These are phyloP conservation scores for Caracal caracal DNA, from an alignment of 2,113 vertebrate species.

Conservation along the genomic window DNA sequence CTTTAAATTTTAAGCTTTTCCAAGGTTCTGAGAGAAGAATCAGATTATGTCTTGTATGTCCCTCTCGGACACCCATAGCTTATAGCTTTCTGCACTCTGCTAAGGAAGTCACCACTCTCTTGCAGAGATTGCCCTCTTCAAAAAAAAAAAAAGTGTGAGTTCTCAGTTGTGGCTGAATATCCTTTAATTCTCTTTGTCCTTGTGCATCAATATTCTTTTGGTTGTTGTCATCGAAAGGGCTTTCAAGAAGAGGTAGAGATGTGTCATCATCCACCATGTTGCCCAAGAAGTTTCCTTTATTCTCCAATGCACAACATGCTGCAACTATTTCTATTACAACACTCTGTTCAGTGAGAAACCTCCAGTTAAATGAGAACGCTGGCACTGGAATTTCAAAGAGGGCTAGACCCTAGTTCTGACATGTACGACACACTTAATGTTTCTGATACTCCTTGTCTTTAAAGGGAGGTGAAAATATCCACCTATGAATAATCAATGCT, in stretches of 20 bases:
- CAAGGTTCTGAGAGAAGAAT: background rate
- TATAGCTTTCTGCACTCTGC: background rate
- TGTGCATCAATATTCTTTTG: background rate
- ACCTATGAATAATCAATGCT: background rate
- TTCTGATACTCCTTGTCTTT: conserved; percentile 21
- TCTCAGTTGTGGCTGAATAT: background rate
- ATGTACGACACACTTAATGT: background rate
- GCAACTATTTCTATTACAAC: background rate
- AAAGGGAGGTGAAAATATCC: background rate
- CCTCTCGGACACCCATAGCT: background rate
- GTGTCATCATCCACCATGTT: background rate
- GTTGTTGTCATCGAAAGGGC: background rate
- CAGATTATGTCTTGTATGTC: background rate
- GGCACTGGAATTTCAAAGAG: background rate
- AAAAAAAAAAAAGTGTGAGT: background rate
- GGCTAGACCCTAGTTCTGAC: background rate
- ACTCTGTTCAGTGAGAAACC: background rate
- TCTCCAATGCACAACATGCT: background rate
- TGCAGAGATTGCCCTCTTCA: background rate
- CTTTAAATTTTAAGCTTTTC: background rate
- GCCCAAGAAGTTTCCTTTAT: background rate
- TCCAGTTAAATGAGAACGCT: background rate
- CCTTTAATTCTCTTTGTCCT: background rate
- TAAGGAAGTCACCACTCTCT: background rate
- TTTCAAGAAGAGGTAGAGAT: background rate